Base-by-base conservation (phyloP, 2,797 vertebrate species). In the Danio albolineatus region DNA sequence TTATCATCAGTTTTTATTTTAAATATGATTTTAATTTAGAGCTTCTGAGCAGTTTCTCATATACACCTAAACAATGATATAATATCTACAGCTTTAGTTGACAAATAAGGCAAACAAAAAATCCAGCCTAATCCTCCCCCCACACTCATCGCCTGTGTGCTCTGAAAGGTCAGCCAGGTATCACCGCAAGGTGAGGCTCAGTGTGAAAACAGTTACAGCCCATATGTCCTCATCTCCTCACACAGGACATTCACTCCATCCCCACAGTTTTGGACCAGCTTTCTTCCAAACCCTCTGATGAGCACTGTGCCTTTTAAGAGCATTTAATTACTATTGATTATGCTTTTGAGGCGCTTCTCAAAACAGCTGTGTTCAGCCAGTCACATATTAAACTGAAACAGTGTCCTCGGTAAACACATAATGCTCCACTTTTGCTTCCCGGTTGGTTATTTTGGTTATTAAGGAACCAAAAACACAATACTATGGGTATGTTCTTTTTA, bases 121-220 rank as follows among this genome's bases (percentile, higher is more conserved):
- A 39, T 16, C 16, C 13, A 79, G 16, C 10, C 46, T 21, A 44
- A 53, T 72, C 64, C 46, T 21, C 41, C 59, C 9, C 56, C 65
- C 65, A 72, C n/a, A 28, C 39, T 19, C 54, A 57, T 28, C 12
- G 13, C 54, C 76, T 56, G 61, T 59, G 65, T 61, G 60, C 61
- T 62, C 51, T 7, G 64, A 81, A 85, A 81, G 72, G 75, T 85
- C 79, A 79, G 82, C 67, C 76, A 80, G 79, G 82, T 84, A 78
- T 46, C 80, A 56, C 16, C 41, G 19, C 48, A 39, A 80, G 80
- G 62, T 60, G 79, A 76, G 53, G 62, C 66, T 78, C 69, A 44
- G 73, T 70, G 21, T 66, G 69, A 73, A 54, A 60, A 62, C 74
- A 10, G 59, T 64, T 62, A 80, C 21, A 9, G 59, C 19, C 76